phyloP scores from a whole-genome alignment of 2,113 vertebrate genomes.

The Melanerpes formicivorus region DNA sequence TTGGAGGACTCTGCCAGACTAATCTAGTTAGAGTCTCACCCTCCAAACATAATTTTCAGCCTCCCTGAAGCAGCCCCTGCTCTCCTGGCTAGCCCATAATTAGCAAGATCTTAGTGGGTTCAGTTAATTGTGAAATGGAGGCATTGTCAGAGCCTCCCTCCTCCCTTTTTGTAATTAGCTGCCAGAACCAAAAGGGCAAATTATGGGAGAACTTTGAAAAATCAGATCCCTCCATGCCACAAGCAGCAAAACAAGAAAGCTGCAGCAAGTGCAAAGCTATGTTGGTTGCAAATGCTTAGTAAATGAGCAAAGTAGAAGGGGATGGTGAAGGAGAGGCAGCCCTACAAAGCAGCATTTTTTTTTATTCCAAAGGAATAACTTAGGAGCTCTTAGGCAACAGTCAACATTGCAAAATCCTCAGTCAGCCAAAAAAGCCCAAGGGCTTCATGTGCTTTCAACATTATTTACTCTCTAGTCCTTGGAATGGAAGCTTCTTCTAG shows the following conservation, averaged over 20 bases:
- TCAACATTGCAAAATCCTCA: constrained; percentile 42
- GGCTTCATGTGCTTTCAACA: constrained; percentile 36
- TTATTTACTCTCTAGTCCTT: constrained; percentile 56
- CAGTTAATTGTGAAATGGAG: background rate
- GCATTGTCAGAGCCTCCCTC: background rate
- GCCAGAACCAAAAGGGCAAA: background rate
- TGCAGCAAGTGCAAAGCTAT: rapidly evolving
- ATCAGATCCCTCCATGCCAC: background rate
- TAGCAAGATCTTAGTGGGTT: background rate
- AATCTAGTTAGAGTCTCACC: background rate
- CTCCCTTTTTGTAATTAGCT: background rate
- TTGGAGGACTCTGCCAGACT: background rate
- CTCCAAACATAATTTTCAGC: background rate
- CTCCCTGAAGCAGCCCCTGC: background rate
- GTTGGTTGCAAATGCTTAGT: background rate
- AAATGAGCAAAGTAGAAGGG: background rate
- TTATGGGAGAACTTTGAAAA: background rate
- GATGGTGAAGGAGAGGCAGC: background rate
- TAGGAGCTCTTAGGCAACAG: constrained; percentile 56
- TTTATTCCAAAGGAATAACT: constrained; percentile 27
- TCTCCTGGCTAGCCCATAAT: background rate
- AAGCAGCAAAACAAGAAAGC: background rate
- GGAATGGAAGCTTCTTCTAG: constrained; percentile 31
- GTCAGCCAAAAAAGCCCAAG: constrained; percentile 37
- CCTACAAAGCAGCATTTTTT: background rate